Percentiles rank a stretch among this genome's conserved stretches.
Evolutionary conservation across 1,140 invertebrate species (phyloP).

Genomic region (Leptinotarsa defecta): DNA sequence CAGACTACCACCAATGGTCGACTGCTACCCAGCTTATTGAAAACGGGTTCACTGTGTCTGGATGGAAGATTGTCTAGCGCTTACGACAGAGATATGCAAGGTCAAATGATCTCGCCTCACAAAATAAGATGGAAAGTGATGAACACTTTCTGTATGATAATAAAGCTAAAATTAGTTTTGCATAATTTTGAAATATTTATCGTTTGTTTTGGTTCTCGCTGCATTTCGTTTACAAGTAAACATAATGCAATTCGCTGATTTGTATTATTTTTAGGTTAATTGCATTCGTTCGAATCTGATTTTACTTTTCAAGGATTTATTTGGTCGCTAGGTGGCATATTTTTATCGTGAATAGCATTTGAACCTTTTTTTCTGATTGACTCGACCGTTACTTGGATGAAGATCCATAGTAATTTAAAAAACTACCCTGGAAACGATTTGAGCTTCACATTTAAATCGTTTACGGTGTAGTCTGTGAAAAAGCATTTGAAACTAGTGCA

Average conservation of each 20-base stretch:
- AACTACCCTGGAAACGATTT: no score
- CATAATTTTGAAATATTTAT: slow-evolving; percentile 41
- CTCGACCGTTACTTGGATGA: no score
- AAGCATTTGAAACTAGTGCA: no score
- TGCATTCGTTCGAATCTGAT: background rate
- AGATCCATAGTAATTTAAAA: no score
- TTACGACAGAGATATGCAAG: slow-evolving; percentile 26
- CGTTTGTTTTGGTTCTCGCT: slow-evolving; percentile 30
- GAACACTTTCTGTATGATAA: slow-evolving; percentile 14
- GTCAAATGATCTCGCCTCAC: slow-evolving; percentile 20
- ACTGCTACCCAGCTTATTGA: slow-evolving; percentile 9
- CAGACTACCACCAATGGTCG: slow-evolving; percentile 2
- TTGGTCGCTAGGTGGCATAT: background rate
- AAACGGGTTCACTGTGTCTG: slow-evolving; percentile 29
- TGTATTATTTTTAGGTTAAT: background rate
- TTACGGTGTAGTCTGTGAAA: no score
- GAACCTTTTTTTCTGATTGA: no score
- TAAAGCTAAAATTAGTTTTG: slow-evolving; percentile 29
- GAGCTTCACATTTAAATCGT: no score
- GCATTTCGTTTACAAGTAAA: slow-evolving; percentile 13
- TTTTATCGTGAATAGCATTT: no score
- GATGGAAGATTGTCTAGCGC: slow-evolving; percentile 27
- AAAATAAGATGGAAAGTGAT: slow-evolving; percentile 23
- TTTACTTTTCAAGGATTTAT: slow-evolving; percentile 6
- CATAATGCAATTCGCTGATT: background rate